Evolutionary conservation across 2,888 invertebrate species (phyloP).

Genomic region (Sipha maydis): DNA sequence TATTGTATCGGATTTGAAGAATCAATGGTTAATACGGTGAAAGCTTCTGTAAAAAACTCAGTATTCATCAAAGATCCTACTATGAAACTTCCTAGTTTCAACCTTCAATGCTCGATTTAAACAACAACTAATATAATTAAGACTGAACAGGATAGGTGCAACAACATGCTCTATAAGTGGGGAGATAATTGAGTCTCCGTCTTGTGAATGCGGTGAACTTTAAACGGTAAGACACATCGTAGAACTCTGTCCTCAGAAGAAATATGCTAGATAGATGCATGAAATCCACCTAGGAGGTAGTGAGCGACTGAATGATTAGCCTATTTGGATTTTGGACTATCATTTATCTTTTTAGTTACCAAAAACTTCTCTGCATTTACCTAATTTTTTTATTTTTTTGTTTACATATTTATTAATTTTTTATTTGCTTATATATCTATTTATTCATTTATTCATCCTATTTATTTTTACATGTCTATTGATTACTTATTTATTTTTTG

Average conservation of each 20-base stretch:
- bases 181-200: background rate
- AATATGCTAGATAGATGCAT: background rate
- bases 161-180: no score
- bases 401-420: no score
- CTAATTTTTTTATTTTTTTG: no score
- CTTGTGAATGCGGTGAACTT: background rate
- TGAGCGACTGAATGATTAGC: background rate
- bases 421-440: no score
- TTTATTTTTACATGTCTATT: no score
- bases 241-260: background rate
- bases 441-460: no score
- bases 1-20: background rate
- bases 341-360: background rate
- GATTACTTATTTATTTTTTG: no score
- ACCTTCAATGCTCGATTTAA: background rate
- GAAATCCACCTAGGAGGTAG: background rate
- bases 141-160: background rate
- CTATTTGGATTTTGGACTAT: background rate
- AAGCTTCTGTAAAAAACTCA: background rate
- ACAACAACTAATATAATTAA: slow-evolving; percentile 26
- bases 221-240: background rate
- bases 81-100: background rate
- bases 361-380: background rate
- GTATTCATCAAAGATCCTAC: slow-evolving; percentile 1
- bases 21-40: background rate